Evolutionary conservation across 2,113 vertebrate genomes (phyloP).

Genomic region (Pagrus major): DNA sequence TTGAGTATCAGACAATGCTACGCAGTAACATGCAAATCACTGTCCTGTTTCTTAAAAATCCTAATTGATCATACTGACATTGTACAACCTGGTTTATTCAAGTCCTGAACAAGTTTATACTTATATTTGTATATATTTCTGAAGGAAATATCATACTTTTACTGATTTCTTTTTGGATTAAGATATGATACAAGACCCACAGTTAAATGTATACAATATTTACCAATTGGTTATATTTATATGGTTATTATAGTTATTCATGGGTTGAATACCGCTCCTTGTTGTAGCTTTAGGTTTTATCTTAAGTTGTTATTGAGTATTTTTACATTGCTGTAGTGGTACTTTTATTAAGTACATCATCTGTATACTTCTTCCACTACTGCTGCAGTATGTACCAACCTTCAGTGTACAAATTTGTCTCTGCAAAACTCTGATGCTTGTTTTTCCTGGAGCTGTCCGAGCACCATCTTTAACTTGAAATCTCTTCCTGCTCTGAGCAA

Average conservation of each 20-base stretch:
- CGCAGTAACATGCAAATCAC: background rate
- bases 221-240: too few species aligned
- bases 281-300: too few species aligned
- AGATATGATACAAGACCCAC: background rate
- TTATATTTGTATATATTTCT: too few species aligned
- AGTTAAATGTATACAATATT: too few species aligned
- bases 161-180: background rate
- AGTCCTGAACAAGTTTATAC: too few species aligned
- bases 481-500: background rate
- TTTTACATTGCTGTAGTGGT: background rate
- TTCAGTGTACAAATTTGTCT: background rate
- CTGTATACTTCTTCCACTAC: background rate
- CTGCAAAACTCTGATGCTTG: background rate
- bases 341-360: background rate
- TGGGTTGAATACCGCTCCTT: too few species aligned
- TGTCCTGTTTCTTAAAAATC: background rate
- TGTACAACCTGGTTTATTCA: background rate
- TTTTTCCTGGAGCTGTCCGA: background rate
- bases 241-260: too few species aligned
- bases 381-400: background rate
- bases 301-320: background rate
- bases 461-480: background rate
- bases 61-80: background rate
- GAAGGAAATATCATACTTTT: background rate
- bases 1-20: background rate